Evolutionary conservation across 2,888 invertebrate genomes (phyloP).

Genomic region (Aromia moschata): DNA sequence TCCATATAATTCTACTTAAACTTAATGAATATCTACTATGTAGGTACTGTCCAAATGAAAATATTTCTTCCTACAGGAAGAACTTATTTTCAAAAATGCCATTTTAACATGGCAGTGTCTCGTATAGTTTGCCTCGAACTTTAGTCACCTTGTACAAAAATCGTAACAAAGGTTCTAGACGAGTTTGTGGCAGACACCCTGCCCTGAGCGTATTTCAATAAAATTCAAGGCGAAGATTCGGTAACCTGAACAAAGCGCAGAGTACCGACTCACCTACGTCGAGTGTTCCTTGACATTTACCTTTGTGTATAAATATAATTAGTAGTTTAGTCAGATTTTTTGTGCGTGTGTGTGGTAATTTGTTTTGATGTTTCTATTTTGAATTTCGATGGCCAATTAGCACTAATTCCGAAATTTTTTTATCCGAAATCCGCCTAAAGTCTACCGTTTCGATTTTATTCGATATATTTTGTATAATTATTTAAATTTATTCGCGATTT

Average conservation of each 20-base stretch:
- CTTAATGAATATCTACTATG: too few species aligned
- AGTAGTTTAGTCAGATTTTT: slow-evolving; percentile 2
- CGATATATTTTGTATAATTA: too few species aligned
- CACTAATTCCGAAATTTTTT: not conserved
- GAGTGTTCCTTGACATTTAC: slow-evolving; percentile 19
- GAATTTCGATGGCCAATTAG: not conserved
- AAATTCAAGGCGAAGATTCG: not conserved
- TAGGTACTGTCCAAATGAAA: too few species aligned
- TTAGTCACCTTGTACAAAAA: too few species aligned
- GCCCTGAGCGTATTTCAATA: not conserved
- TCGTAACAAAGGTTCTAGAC: slow-evolving; percentile 5
- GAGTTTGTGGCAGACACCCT: not conserved
- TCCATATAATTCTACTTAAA: too few species aligned
- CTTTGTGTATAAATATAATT: slow-evolving; percentile 7
- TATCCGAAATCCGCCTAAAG: too few species aligned
- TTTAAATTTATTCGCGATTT: too few species aligned
- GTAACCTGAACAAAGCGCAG: not conserved
- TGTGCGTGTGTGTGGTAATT: not conserved
- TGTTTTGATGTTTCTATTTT: not conserved
- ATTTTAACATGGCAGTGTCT: too few species aligned
- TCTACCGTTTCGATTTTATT: too few species aligned
- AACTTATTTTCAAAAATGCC: too few species aligned
- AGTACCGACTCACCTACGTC: not conserved
- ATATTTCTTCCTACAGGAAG: too few species aligned
- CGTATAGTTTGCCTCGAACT: too few species aligned